Base-by-base conservation (phyloP, 2,888 invertebrate genomes). In the Entomobrya multifasciata region DNA sequence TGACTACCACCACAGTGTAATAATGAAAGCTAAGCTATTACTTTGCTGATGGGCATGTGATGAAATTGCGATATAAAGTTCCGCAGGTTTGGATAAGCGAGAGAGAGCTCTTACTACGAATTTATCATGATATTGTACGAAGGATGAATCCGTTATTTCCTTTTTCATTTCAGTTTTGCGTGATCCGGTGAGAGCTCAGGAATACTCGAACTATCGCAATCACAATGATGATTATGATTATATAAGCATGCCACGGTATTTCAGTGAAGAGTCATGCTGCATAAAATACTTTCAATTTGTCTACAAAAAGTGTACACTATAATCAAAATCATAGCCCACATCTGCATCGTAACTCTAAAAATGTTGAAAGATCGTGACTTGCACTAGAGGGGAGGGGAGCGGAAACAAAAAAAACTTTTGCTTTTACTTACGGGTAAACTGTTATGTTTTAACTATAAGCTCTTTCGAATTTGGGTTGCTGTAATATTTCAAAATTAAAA, bases 81-180 rank as follows among this genome's bases (percentile, higher is more conserved):
- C 25, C 47, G 8, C 25, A 70, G 44, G 47, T 41, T 41, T 13
- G 8, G 36, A 36, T 8, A 15, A n/a, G n/a, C 2, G 49, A 47
- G 47, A 25, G 70, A 70, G 70, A 70, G 36, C 8, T 36, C 47
- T 27, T 25, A 70, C 36, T 49, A 49, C 25, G 8, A 6, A 36
- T 36, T 36, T 47, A 47, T 25, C 22, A 49, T n/a, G 8, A 70
- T 20, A 11, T 22, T 3, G 55, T 47, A 52, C 70, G 55, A 30
- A 57, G 70, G 70, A 85, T 70, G 78, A 77, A 70, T 85, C 70
- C 60, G 70, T 57, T 57, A 57, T 70, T 85, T 85, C 84, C 84
- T 85, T 36, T 41, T 76, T 76, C 76, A 65, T 83, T 65, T 49
- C 17, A 65, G 17, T 76, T 70, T 85, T 78, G 70, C 84, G 78